Evolutionary conservation across 2,113 vertebrate genomes (phyloP).

Genomic region (Laticauda colubrina): DNA sequence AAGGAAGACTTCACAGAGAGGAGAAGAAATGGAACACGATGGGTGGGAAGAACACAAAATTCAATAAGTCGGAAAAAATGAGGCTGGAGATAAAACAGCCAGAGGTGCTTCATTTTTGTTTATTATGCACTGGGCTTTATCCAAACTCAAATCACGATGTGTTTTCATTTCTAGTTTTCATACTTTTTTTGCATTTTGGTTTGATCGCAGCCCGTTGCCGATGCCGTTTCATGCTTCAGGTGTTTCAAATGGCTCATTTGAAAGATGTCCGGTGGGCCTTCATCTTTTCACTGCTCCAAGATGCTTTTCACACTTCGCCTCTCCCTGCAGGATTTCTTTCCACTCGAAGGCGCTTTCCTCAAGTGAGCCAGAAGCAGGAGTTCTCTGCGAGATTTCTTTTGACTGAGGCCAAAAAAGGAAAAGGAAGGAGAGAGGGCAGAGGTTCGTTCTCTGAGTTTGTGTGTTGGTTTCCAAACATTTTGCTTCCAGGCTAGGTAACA

Average conservation of each 20-base stretch:
- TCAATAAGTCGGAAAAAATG: constrained; percentile 3
- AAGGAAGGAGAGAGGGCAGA: no score
- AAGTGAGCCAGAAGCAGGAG: constrained; percentile 50
- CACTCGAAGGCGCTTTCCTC: constrained; percentile 41
- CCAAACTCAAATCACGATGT: not conserved
- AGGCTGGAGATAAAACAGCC: not conserved
- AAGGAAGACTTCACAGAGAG: not conserved
- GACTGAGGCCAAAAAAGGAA: constrained; percentile 12
- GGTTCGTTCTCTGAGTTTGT: no score
- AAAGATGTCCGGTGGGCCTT: constrained; percentile 12
- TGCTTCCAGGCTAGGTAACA: no score
- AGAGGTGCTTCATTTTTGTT: constrained; percentile 6
- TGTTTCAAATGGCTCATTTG: constrained; percentile 49
- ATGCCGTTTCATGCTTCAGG: constrained; percentile 51
- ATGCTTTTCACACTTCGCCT: constrained; percentile 59
- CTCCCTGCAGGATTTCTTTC: constrained; percentile 26
- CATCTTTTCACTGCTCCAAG: constrained; percentile 55
- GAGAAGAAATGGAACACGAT: constrained; percentile 23
- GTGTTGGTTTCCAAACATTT: no score
- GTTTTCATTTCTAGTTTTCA: constrained; percentile 29
- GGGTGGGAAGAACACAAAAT: not conserved
- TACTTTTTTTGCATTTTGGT: constrained; percentile 38
- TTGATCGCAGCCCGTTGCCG: constrained; percentile 14
- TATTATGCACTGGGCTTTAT: not conserved
- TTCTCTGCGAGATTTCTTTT: constrained; percentile 14